Evolutionary conservation across 2,113 vertebrate genomes (phyloP), one percentile per base, ranked within the genome.

Genomic region (Chaetorhynchus papuensis): DNA sequence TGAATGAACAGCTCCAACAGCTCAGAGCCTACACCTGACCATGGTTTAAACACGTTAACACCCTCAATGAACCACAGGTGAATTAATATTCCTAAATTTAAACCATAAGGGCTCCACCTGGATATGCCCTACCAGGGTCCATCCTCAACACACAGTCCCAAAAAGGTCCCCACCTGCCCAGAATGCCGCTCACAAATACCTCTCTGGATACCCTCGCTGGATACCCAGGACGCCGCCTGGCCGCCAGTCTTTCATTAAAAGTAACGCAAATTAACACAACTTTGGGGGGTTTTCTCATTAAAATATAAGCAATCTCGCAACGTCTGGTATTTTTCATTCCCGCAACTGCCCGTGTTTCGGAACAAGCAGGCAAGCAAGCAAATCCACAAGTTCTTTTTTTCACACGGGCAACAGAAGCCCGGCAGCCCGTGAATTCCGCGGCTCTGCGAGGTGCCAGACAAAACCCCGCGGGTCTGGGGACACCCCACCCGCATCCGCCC

Each of bases 1-100:
- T 0, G 3, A 52, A 52, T 9, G 37, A 60, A 15, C 4, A 69
- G 49, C 35, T 33, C 18, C 2, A 5, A 26, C 27, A 49, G 64
- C n/a, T 39, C 39, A n/a, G 9, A 78, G 15, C n/a, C 65, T 9
- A 11, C 57, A 69, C 13, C 44, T 11, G 31, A 12, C 23, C 27
- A 2, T 0, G 4, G 10, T 9, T 59, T 7, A n/a, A 33, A 26
- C 21, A 12, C 2, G 15, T 1, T 6, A 19, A 3, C 2, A 0
- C 10, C 1, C 39, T 18, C 45, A 10, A 5, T 0, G 6, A 87
- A 1, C 33, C 65, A 59, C 74, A 8, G 18, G 4, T 2, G 19
- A 68, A 41, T 4, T 4, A 1, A 17, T 3, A 2, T 5, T 28
- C 45, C 37, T 6, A 9, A 5, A 35, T 35, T 18, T 3, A 35